phyloP scores from a whole-genome alignment of 64 coral and sea anemone genomes.

The Catalaphyllia jardinei region DNA sequence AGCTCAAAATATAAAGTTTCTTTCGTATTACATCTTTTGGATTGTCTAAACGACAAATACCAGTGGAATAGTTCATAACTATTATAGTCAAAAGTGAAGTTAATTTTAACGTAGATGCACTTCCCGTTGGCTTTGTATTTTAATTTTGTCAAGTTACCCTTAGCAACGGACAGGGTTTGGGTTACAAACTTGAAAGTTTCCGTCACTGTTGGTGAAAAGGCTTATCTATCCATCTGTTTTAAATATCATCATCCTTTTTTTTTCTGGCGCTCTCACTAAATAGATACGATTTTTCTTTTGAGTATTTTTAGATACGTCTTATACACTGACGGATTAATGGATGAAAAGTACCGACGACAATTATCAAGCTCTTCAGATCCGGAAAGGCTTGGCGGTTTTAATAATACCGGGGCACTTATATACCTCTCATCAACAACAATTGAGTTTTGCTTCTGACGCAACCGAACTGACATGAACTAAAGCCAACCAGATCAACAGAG shows the following conservation, averaged over 20 bases:
- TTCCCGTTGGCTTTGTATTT: not conserved
- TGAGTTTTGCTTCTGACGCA: not conserved
- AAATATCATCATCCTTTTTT: not conserved
- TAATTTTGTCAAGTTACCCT: not conserved
- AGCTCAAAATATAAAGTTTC: too few relatives aligned
- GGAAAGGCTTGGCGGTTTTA: conserved; percentile 14
- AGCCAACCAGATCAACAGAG: not conserved
- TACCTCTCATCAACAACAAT: not conserved
- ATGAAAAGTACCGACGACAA: conserved; percentile 9
- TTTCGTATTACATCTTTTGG: too few relatives aligned
- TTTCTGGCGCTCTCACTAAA: not conserved
- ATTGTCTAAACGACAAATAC: not conserved
- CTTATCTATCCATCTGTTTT: not conserved
- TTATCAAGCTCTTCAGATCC: not conserved
- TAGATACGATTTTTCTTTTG: not conserved
- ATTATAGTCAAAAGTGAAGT: not conserved
- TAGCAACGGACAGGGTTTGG: not conserved
- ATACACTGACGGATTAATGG: not conserved
- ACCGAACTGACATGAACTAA: not conserved
- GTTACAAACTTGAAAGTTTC: not conserved
- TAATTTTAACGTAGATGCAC: not conserved
- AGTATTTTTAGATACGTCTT: not conserved
- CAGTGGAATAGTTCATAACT: not conserved
- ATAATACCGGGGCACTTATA: not conserved
- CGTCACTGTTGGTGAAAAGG: not conserved